Conservation (phyloP, 2,888 invertebrate species). For the Ernsta delagoae region DNA sequence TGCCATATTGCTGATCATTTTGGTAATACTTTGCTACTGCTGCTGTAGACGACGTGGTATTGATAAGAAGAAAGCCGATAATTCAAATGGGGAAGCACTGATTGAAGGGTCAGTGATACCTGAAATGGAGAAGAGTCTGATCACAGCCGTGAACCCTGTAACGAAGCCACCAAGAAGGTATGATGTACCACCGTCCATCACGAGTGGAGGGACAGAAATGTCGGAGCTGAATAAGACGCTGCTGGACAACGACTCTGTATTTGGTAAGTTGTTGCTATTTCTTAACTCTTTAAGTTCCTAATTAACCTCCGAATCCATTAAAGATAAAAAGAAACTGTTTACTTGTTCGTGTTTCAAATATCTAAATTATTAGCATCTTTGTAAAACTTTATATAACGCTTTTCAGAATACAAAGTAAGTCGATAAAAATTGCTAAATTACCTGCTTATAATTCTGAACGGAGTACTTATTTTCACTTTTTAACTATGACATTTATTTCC, state of each 20-base stretch:
- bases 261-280: constrained; percentile 82
- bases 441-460: not conserved
- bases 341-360: not conserved
- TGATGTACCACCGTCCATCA: constrained; percentile 89
- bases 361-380: not conserved
- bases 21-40: constrained; percentile 83
- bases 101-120: constrained; percentile 91
- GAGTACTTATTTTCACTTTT: no score
- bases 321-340: no score
- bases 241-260: constrained; percentile 91
- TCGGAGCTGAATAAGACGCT: constrained; percentile 93
- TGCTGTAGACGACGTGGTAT: constrained; percentile 82
- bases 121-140: constrained; percentile 93
- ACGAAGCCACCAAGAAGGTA: constrained; percentile 92
- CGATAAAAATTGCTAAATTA: not conserved
- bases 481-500: no score
- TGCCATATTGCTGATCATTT: constrained; percentile 79
- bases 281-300: no score
- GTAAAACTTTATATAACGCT: no score
- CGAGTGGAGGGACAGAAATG: constrained; percentile 91
- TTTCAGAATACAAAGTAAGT: no score
- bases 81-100: constrained; percentile 87
- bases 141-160: constrained; percentile 93
- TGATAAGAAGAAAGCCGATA: constrained; percentile 86
- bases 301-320: no score